A percentile compares a stretch with the other conserved stretches of the same genome.
Conservation (phyloP, 2,113 vertebrate genomes). For the Aphelocoma coerulescens region DNA sequence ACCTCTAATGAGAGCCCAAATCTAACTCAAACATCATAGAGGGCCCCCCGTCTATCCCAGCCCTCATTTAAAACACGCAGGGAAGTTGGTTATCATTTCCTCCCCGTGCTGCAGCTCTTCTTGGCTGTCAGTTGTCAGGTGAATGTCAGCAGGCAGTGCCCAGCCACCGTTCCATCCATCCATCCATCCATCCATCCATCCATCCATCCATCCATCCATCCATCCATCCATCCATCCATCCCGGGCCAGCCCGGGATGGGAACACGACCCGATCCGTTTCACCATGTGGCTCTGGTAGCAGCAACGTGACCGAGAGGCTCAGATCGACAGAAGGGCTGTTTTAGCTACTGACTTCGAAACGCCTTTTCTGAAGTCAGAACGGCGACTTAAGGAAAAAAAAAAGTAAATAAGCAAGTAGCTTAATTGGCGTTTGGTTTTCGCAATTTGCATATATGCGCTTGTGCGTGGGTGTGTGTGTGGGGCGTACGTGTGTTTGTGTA, state of each 20-base stretch:
- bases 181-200: background rate
- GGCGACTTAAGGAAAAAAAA: background rate
- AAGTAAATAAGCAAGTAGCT: background rate
- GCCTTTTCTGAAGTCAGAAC: background rate
- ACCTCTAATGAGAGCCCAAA: slow-evolving; percentile 10
- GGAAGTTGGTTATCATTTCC: background rate
- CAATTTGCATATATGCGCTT: background rate
- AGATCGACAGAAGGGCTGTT: background rate
- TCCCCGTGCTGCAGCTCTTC: background rate
- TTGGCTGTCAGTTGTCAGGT: background rate
- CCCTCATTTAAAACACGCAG: background rate
- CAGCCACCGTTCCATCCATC: background rate
- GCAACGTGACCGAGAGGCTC: background rate
- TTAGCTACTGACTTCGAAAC: background rate
- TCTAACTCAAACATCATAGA: background rate
- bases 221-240: background rate
- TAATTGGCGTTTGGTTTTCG: background rate
- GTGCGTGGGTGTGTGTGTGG: background rate
- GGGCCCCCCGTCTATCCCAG: background rate
- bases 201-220: background rate
- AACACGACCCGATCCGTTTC: background rate
- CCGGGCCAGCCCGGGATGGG: background rate
- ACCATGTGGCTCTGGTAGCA: background rate
- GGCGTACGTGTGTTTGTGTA: background rate
- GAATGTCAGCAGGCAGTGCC: background rate